These are phyloP conservation scores for Antitype chi DNA, from an alignment of 2,888 invertebrate genomes.

Conservation along the genomic window DNA sequence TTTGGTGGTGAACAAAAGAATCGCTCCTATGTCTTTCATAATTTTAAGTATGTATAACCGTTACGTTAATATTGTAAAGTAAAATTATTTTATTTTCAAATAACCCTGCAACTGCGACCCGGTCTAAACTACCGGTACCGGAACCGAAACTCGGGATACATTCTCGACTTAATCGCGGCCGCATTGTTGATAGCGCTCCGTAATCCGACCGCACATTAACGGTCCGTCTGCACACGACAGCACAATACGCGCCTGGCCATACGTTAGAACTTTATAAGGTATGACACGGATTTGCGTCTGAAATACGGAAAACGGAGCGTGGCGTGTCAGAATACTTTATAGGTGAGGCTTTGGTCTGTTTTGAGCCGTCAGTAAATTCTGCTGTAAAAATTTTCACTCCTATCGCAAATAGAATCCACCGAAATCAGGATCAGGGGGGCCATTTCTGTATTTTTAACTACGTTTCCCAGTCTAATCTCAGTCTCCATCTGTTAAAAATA, in stretches of 20 bases:
- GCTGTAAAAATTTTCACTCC: background rate
- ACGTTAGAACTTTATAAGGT: conserved; percentile 72
- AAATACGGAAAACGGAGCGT: conserved; percentile 15
- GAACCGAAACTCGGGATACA: conserved; percentile 45
- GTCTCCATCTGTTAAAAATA: background rate
- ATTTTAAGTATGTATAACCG: background rate
- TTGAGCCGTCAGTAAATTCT: background rate
- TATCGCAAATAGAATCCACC: background rate
- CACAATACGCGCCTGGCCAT: conserved; percentile 73
- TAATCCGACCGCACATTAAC: conserved; percentile 79
- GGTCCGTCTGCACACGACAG: conserved; percentile 80
- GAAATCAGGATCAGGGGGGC: background rate
- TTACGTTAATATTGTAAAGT: background rate
- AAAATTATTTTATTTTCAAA: conserved; percentile 23
- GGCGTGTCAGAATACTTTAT: conserved; percentile 8
- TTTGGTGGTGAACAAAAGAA: too few species aligned
- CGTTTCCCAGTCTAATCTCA: background rate
- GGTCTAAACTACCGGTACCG: conserved; percentile 48
- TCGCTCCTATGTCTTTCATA: too few species aligned
- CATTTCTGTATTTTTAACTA: background rate
- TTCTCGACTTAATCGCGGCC: conserved; percentile 69
- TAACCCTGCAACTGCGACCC: conserved; percentile 47
- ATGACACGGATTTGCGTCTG: conserved; percentile 68
- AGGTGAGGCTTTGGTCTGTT: background rate
- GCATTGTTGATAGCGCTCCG: conserved; percentile 70